Base-by-base conservation (phyloP, 35 echinoderm and acorn worm genomes). In the Holothuria glaberrima region DNA sequence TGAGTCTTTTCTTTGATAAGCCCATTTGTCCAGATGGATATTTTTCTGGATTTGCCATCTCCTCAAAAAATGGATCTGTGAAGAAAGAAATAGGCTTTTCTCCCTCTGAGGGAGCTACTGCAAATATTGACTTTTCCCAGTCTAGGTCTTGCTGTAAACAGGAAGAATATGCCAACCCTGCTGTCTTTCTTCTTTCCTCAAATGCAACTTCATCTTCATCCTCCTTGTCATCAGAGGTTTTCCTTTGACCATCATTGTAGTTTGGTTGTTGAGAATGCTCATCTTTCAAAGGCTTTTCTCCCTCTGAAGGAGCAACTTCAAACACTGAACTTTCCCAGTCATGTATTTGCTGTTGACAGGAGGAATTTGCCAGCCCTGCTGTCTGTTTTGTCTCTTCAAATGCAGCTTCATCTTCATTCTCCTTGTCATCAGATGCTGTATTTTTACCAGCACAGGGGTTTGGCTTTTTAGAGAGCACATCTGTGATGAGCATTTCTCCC, bases 11-110 rank as follows among this genome's bases (percentile, higher is more conserved):
- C 17, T 61, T 19, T 31, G 83, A 66, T 33, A 86, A 66, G 16
- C 83, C 83, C 28, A 30, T 68, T n/a, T 44, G 27, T 38, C 83
- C 83, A 31, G 62, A 31, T 61, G 83, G 83, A 38, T 86, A 86
- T 67, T 86, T 86, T 33, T 62, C 34, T 20, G 83, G 83, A 68
- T 86, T 86, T 35, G 83, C 57, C 83, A 86, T 86, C 33, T 86
- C 83, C 35, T 86, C 83, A 64, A 86, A 86, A 24, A 30, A 68
- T 30, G 10, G 16, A 31, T 86, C 83, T 3, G 16, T 32, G 5
- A 86, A 68, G 60, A 86, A 86, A 33, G 83, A 31, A 27, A 62
- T 19, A 21, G 83, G 83, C 41, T 5, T 68, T 38, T 86, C 31
- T 31, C 62, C 62, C 29, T 86, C 83, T 32, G 83, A 27, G 62